Base-by-base conservation (phyloP, 2,113 vertebrate genomes). In the Lophura nycthemera region DNA sequence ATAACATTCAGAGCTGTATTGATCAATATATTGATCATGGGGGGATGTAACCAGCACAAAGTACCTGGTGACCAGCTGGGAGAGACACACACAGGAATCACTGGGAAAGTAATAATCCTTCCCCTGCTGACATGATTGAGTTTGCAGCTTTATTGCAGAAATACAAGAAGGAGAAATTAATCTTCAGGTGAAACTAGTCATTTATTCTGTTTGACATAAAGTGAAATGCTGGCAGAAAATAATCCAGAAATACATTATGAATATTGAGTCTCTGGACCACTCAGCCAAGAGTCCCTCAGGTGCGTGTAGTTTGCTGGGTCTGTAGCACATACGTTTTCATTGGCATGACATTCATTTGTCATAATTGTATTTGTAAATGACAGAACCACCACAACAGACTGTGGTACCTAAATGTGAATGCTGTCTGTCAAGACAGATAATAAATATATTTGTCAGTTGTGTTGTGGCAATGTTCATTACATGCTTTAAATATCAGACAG, bases 91-190 rank as follows among this genome's bases (percentile, higher is more conserved):
- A 48, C 47, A 67, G 36, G 47, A 57, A 76, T 42, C 4, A 3
- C 72, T 45, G 42, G 36, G 61, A 63, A 66, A 86, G 73, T 75
- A 42, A 64, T 24, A 75, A 34, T 71, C 63, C 64, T 67, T 80
- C 63, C 42, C 18, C 38, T 73, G 80, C 75, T 59, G 59, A 52
- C 54, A 72, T 42, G 66, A 72, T 36, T 83, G 57, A 71, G 13
- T 75, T 80, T 84, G 56, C 64, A 29, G 69, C 80, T 84, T 83
- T 36, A 30, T 75, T 89, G 54, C 42, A 89, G 81, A 90, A 91
- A 88, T 29, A 66, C 59, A 81, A 85, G 52, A 34, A 36, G 29
- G 59, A 16, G 42, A 76, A 92, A 90, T 90, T 25, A 76, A 52
- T 36, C n/a, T n/a, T 76, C 74, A 59, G 69, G 79, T 84, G 74